Conservation (phyloP, 1,140 invertebrate genomes). For the Drosophila ercepeae region DNA sequence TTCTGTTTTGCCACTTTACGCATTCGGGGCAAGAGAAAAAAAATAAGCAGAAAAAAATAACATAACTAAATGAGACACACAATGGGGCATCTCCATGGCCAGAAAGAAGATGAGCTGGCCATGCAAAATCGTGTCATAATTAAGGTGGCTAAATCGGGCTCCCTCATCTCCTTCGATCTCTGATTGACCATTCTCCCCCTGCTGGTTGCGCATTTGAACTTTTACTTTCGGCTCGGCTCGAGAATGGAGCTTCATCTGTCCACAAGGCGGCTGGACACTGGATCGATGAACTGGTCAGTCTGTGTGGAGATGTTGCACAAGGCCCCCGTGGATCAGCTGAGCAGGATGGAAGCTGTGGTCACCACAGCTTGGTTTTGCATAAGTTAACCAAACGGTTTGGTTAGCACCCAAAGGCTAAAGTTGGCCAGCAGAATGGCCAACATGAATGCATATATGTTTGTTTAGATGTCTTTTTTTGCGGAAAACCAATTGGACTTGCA, state of each 20-base stretch:
- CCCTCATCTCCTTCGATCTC: constrained; percentile 26
- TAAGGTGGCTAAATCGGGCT: constrained; percentile 22
- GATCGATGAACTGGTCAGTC: constrained; percentile 24
- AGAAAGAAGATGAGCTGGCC: constrained; percentile 54
- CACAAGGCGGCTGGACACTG: constrained; percentile 48
- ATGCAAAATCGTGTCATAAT: constrained; percentile 50
- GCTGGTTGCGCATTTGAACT: constrained; percentile 42
- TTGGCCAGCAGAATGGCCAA: constrained; percentile 57
- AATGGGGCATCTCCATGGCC: constrained; percentile 46
- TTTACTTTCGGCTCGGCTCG: constrained; percentile 56
- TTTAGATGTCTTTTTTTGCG: constrained; percentile 18
- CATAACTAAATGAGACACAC: constrained; percentile 25
- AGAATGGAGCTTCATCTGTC: constrained; percentile 28
- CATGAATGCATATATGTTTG: constrained; percentile 18
- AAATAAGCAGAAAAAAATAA: constrained; percentile 4
- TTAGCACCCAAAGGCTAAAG: constrained; percentile 76
- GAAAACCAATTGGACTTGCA: constrained; percentile 43
- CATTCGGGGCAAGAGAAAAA: constrained; percentile 17
- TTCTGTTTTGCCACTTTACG: constrained; percentile 40
- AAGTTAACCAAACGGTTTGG: constrained; percentile 49
- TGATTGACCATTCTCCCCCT: constrained; percentile 22
- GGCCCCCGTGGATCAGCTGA: constrained; percentile 25
- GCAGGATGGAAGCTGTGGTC: constrained; percentile 11
- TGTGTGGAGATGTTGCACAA: constrained; percentile 50
- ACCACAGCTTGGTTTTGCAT: constrained; percentile 52